phyloP scores from a whole-genome alignment of 2,113 vertebrate genomes.

The Chloropsis cyanopogon region DNA sequence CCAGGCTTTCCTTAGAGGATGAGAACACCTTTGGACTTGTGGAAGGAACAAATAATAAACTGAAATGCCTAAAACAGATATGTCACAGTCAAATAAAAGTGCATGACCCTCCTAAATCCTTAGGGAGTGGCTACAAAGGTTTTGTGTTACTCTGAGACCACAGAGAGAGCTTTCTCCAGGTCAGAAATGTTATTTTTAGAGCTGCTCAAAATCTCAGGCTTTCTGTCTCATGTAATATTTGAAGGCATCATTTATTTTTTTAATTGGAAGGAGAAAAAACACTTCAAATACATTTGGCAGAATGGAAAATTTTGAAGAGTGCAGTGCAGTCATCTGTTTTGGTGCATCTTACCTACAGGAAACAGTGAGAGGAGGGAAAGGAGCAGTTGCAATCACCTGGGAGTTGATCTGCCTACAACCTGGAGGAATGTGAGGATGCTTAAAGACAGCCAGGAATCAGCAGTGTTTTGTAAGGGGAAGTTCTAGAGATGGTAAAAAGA shows the following conservation, averaged over 20 bases:
- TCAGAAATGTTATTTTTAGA: constrained; percentile 10
- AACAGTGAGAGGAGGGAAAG: not conserved
- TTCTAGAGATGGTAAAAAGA: not conserved
- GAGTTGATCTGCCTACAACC: not conserved
- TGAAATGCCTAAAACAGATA: not conserved
- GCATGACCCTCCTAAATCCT: rapidly evolving
- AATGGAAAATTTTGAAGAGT: not conserved
- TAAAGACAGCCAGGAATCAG: not conserved
- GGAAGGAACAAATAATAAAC: not conserved
- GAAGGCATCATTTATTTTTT: not conserved
- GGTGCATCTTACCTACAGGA: not conserved
- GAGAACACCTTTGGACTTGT: not conserved
- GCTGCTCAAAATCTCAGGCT: not conserved
- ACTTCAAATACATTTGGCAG: not conserved
- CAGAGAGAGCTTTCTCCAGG: not conserved
- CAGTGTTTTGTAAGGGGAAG: not conserved
- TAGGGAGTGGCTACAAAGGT: not conserved
- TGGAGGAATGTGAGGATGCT: not conserved
- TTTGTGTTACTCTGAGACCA: not conserved
- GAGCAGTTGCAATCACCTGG: not conserved
- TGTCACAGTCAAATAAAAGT: not conserved
- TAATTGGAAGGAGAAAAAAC: not conserved
- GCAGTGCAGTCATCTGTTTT: not conserved
- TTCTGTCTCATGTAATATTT: not conserved
- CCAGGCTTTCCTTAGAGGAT: not conserved